Base-by-base conservation (phyloP, 2,113 vertebrate species). In the Galbula dea region DNA sequence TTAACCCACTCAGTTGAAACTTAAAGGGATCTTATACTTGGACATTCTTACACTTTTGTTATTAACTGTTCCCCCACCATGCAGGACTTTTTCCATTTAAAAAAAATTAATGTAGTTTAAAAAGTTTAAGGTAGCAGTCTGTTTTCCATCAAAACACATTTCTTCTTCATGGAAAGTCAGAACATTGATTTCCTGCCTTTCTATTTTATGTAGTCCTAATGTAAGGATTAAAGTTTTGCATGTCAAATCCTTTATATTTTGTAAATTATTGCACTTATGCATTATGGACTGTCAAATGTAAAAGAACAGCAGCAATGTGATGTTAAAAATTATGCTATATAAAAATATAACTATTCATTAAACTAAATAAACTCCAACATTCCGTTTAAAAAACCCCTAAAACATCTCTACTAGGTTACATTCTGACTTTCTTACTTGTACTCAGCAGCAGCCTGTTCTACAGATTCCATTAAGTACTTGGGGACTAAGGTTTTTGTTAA, bases 251-350 rank as follows among this genome's bases (percentile, higher is more conserved):
- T 79, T 52, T 72, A 18, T 75, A 26, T 82, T 69, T 37, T 93
- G 81, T 93, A 66, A 94, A 89, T 90, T 93, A 96, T 93, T 96
- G 90, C 95, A 94, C 94, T 86, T 88, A 22, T 82, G 92, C 77
- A 51, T 93, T 84, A 49, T 71, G 59, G 58, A 87, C 71, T 83
- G 75, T 27, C 55, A 77, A 62, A 90, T 48, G 27, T 73, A 57
- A 74, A 93, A 83, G 89, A 94, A 86, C 51, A 94, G 87, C 90
- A 91, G 67, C 68, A 82, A 39, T 88, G 48, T 93, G 57, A 86
- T 91, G 68, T 65, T 92, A 73, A 83, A 82, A 78, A 88, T 52
- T 41, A 43, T 12, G 26, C 84, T 91, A 86, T 91, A 90, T 90
- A 94, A 92, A 95, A 94, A 96, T 92, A 94, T 16, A 92, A 85